Base-by-base conservation (phyloP, 1,140 invertebrate genomes). In the Drosophila orosa region DNA sequence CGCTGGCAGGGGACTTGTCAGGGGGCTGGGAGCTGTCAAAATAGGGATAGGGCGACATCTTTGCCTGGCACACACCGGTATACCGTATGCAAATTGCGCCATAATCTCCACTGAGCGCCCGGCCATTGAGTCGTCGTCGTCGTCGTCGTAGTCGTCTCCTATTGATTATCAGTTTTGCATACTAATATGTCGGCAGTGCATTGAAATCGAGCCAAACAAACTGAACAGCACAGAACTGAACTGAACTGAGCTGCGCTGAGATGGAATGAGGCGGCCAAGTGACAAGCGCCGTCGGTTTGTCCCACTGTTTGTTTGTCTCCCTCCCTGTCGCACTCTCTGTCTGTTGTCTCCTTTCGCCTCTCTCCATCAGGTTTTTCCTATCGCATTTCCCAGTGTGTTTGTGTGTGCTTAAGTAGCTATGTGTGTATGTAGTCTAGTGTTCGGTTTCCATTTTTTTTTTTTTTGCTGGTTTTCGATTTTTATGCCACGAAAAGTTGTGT, bases 151-250 rank as follows among this genome's bases (percentile, higher is more conserved):
- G 29, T 48, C 13, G 55, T 60, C 58, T 52, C 59, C 59, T 79
- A 86, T 87, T 86, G 83, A 86, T 86, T 86, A 86, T 87, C 83
- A 87, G 83, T 82, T 86, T 87, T 86, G 83, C 83, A 86, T 86
- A 82, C 83, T 87, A 87, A 86, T 86, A 86, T 79, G 62, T 68
- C 40, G 31, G 59, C 35, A 48, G 50, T 72, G 68, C 54, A 72
- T 58, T 69, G 66, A 58, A 71, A 58, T 35, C 66, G 68, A 71
- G 66, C 25, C 62, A 60, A 77, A 69, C 35, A 61, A 68, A 54
- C 50, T 52, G 48, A 52, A 17, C 24, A 12, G 47, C 17, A 29
- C 45, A 0, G 9, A 45, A 33, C 29, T 31, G 17, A 50, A 6
- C 29, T n/a, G 50, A 24, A 22, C 19, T 15, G 37, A 39, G n/a